Evolutionary conservation across 2,797 vertebrate genomes (phyloP).

Genomic region (Trachurus trachurus): DNA sequence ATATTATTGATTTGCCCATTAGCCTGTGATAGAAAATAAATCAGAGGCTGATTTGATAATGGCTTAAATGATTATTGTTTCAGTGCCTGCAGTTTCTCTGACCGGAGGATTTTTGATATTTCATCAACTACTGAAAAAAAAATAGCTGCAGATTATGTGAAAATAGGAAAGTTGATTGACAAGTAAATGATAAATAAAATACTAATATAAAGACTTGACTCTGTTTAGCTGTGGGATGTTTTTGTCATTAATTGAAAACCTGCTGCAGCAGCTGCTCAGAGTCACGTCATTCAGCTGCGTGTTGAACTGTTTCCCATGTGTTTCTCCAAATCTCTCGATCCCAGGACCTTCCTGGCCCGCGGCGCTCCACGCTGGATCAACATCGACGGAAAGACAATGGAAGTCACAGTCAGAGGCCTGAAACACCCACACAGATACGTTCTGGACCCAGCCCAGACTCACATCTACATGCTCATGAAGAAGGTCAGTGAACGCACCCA

Average conservation of each 20-base stretch:
- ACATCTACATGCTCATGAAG: slow-evolving; percentile 99
- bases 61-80: neutral
- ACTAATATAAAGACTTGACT: neutral
- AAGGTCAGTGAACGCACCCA: slow-evolving; percentile 86
- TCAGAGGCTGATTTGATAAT: neutral
- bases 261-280: neutral
- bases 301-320: neutral
- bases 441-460: slow-evolving; percentile 95
- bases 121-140: neutral
- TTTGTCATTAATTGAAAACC: neutral
- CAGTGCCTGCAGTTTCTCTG: neutral
- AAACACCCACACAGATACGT: slow-evolving; percentile 96
- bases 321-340: neutral
- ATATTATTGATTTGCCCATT: neutral
- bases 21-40: neutral
- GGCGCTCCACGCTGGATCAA: slow-evolving; percentile 98
- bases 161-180: neutral
- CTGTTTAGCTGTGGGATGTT: neutral
- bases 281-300: neutral
- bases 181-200: neutral
- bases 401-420: slow-evolving; percentile 94
- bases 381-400: slow-evolving; percentile 99
- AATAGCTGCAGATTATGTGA: neutral
- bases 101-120: neutral
- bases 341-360: slow-evolving; percentile 94